A percentile compares a stretch with the other conserved stretches of the same genome.
phyloP scores from a whole-genome alignment of 2,797 vertebrate species.

The Arnoldichthys spilopterus region DNA sequence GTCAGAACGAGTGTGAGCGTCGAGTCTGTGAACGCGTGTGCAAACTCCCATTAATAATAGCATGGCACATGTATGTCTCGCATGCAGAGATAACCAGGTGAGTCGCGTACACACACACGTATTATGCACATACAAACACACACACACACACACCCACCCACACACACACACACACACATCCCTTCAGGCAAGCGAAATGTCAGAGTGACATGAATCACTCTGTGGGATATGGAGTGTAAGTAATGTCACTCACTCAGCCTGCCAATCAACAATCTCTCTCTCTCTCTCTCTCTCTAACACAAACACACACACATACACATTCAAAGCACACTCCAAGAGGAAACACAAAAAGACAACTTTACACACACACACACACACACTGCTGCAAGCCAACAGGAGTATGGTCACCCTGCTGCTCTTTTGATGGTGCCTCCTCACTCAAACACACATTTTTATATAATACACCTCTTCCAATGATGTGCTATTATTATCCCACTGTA shows the following conservation, averaged over 20 bases:
- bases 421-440: constrained; percentile 10
- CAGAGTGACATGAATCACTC: constrained; percentile 55
- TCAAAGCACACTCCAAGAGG: neutral
- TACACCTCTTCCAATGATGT: too few relatives aligned
- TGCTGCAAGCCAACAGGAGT: neutral
- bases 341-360: neutral
- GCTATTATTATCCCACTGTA: too few relatives aligned
- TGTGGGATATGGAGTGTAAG: constrained; percentile 53
- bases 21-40: constrained; percentile 19
- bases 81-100: constrained; percentile 30
- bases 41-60: constrained; percentile 26
- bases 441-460: neutral
- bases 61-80: constrained; percentile 11
- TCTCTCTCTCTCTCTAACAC: too few relatives aligned
- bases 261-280: constrained; percentile 54
- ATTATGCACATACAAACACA: constrained; percentile 1
- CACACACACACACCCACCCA: constrained; percentile 6
- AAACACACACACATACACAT: constrained; percentile 23
- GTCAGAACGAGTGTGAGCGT: constrained; percentile 10
- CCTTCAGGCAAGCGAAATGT: constrained; percentile 48
- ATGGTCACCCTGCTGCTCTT: constrained; percentile 23
- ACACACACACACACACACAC: neutral
- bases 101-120: constrained; percentile 9
- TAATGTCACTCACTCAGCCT: constrained; percentile 53
- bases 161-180: constrained; percentile 18